Evolutionary conservation across 2,113 vertebrate genomes (phyloP).

Genomic region (Mola mola): DNA sequence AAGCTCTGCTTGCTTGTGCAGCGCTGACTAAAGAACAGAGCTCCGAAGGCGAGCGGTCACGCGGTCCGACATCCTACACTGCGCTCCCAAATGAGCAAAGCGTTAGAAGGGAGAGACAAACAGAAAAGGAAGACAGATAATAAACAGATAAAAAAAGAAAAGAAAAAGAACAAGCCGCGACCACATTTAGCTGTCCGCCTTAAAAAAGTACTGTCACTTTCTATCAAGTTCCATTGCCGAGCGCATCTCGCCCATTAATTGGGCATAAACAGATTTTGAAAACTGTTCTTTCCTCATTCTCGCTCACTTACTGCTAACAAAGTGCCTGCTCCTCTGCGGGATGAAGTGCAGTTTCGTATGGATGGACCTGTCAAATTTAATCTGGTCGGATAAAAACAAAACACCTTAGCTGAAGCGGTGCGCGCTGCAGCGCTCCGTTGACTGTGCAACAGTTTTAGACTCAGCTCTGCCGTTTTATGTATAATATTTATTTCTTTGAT

Average conservation of each 20-base stretch:
- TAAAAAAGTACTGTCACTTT: conserved; percentile 47
- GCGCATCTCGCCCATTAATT: conserved; percentile 41
- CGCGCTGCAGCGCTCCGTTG: conserved; percentile 15
- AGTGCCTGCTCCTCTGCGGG: conserved; percentile 28
- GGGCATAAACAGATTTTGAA: conserved; percentile 56
- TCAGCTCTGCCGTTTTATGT: too few species aligned
- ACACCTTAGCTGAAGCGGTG: conserved; percentile 20
- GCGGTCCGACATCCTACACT: conserved; percentile 33
- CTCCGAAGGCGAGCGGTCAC: conserved; percentile 8
- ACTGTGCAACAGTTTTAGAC: conserved; percentile 14
- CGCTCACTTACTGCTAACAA: conserved; percentile 30
- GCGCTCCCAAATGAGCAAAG: conserved; percentile 31
- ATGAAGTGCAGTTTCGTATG: conserved; percentile 44
- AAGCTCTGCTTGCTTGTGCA: conserved; percentile 24
- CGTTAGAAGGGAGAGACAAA: conserved; percentile 6
- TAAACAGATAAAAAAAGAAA: background rate
- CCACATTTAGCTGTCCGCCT: conserved; percentile 32
- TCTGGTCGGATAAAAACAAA: conserved; percentile 51
- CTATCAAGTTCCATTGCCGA: conserved; percentile 23
- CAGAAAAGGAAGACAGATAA: conserved; percentile 22
- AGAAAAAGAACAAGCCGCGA: conserved; percentile 21
- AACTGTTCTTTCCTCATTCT: conserved; percentile 9
- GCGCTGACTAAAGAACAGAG: background rate
- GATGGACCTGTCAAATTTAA: conserved; percentile 63
- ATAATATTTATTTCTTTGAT: too few species aligned